Conservation (phyloP, 2,113 vertebrate species). For the Gopherus evgoodei region DNA sequence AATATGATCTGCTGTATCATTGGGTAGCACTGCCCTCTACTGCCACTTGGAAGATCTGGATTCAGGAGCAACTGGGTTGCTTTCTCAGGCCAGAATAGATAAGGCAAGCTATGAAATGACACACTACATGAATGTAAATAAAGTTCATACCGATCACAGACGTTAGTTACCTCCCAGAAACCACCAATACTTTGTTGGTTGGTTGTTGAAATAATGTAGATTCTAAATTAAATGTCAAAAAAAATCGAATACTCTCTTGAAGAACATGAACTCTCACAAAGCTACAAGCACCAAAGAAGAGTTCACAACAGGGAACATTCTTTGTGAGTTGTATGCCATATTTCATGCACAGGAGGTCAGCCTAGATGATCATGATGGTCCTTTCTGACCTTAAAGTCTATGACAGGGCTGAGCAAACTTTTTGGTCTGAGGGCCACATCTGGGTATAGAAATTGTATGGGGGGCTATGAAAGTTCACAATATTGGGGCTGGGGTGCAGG, state of each 20-base stretch:
- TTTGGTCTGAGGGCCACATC: no score
- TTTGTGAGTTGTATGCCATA: background rate
- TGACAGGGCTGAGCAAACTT: no score
- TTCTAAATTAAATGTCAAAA: background rate
- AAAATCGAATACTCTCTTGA: background rate
- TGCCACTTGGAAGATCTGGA: background rate
- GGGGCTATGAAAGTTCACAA: no score
- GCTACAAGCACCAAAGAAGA: background rate
- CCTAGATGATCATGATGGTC: background rate
- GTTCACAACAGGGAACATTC: background rate
- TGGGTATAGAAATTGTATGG: no score
- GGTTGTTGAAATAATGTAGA: fast-evolving
- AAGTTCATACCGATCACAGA: fast-evolving
- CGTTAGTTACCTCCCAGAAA: background rate
- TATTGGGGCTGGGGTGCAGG: no score
- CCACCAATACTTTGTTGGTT: fast-evolving
- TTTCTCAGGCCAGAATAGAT: background rate
- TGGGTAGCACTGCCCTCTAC: background rate
- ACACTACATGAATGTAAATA: background rate
- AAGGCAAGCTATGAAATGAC: background rate
- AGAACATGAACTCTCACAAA: background rate
- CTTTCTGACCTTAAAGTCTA: background rate
- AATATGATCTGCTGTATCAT: background rate
- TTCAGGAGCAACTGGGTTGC: background rate
- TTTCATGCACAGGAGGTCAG: background rate